Evolutionary conservation across 1,140 invertebrate genomes (phyloP), one percentile per base, ranked within the genome.

Genomic region (Orius laevigatus): DNA sequence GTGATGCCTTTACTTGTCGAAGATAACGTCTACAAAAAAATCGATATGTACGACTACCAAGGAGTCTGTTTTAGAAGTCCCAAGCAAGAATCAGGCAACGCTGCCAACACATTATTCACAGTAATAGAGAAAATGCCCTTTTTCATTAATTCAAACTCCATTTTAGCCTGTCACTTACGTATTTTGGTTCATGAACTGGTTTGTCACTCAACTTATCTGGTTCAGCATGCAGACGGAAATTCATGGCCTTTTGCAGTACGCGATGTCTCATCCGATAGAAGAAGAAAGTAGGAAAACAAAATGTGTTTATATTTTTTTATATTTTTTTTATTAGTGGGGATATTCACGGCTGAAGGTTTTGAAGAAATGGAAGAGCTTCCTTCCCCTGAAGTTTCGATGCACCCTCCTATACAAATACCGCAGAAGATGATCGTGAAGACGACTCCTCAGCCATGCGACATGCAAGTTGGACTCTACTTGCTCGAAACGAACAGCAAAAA

Each of bases 21-120:
- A 42, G 78, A 83, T 31, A 74, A 78, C 14, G 77, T 93, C 15
- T 94, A 78, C 62, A 77, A 78, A 53, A 70, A 72, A 52, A 77
- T 89, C 3, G 70, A 71, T 33, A 74, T 92, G 36, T 83, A 79
- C 51, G 89, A 94, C 64, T 93, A 92, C 64, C 89, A 93, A 66
- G 87, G 81, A 0, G 79, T 91, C 1, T 93, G 88, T 61, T 83
- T 83, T 55, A 69, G 74, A 48, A 32, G 31, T 33, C 51, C 53
- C 12, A 43, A 50, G n/a, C 40, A 51, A 68, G 39, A 75, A 71
- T 20, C 68, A 68, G 45, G 72, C 70, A 8, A 68, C 65, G 1
- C 71, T 1, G 67, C 62, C 41, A 70, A 66, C 34, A 56, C 83
- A 12, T 56, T 25, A n/a, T 25, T 25, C 8, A 25, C 25, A 8